A percentile compares a stretch with the other conserved stretches of the same genome.
These are phyloP conservation scores for Sipha maydis DNA, from an alignment of 2,888 invertebrate species.

Conservation along the genomic window DNA sequence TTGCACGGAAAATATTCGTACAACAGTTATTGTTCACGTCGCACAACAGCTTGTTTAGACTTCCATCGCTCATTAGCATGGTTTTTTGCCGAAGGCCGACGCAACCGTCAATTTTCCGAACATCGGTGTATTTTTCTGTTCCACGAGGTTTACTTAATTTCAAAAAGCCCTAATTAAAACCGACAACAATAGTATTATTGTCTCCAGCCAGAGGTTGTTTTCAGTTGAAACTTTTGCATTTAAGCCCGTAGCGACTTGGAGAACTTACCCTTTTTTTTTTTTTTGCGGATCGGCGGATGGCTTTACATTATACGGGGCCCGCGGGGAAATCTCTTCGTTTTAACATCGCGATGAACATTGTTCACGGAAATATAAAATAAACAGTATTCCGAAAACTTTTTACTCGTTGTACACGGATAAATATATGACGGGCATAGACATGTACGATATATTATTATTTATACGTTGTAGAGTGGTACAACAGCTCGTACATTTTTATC, in stretches of 20 bases:
- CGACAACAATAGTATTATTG: slow-evolving; percentile 53
- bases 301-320: slow-evolving; percentile 20
- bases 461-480: no score
- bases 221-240: slow-evolving; percentile 47
- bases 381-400: slow-evolving; percentile 26
- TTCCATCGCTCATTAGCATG: slow-evolving; percentile 45
- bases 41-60: neutral
- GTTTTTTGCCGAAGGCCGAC: slow-evolving; percentile 40
- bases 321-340: slow-evolving; percentile 30
- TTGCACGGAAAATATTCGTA: neutral
- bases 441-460: neutral
- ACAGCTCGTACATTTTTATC: no score
- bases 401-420: neutral
- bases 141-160: slow-evolving; percentile 17
- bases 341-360: slow-evolving; percentile 8
- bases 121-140: slow-evolving; percentile 24
- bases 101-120: slow-evolving; percentile 44
- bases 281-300: neutral
- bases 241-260: slow-evolving; percentile 27
- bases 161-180: slow-evolving; percentile 56
- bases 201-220: slow-evolving; percentile 49
- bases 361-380: slow-evolving; percentile 26
- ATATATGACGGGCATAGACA: neutral
- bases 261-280: slow-evolving; percentile 55
- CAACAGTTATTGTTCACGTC: slow-evolving; percentile 21